Base-by-base conservation (phyloP, 2,888 invertebrate species). In the Frankliniella intonsa region DNA sequence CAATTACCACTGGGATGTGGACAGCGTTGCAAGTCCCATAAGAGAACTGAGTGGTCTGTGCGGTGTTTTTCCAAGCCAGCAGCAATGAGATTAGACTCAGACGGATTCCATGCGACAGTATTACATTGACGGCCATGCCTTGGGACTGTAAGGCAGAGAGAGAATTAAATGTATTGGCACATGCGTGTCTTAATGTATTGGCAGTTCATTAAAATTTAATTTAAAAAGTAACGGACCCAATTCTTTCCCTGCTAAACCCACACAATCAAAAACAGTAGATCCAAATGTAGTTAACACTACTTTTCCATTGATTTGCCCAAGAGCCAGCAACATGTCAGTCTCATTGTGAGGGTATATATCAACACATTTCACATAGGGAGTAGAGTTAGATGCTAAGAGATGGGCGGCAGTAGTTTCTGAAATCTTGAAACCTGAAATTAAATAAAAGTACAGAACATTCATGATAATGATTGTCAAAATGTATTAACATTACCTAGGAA, bases 271-370 rank as follows among this genome's bases (percentile, higher is more conserved):
- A 62, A 91, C 90, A 0, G 90, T 90, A 81, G 94, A 92, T 79
- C 93, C 93, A 86, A 96, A 93, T 14, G 94, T 93, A 50, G 94
- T 93, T 10, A 98, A 90, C 0, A 93, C 90, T 69, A 98, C 93
- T 89, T 94, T 93, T n/a, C 98, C 97, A 89, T 94, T 97, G 0
- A 94, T 93, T 86, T 96, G 92, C 0, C 97, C 98, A 11, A 97
- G 91, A 0, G 97, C 97, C 69, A 98, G 88, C 80, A 97, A 89
- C 76, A 95, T 92, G 85, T 96, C 95, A 51, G 83, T 83, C 82
- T 93, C 93, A 55, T 92, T 90, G 82, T 92, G 91, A 49, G 96
- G 95, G 85, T 95, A 95, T 87, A 97, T 93, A 85, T 97, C 95
- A 55, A 97, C 91, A 87, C 96, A 96, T 85, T 96, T 94, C 12